phyloP scores from a whole-genome alignment of 2,888 invertebrate species.

The Nysson spinosus region DNA sequence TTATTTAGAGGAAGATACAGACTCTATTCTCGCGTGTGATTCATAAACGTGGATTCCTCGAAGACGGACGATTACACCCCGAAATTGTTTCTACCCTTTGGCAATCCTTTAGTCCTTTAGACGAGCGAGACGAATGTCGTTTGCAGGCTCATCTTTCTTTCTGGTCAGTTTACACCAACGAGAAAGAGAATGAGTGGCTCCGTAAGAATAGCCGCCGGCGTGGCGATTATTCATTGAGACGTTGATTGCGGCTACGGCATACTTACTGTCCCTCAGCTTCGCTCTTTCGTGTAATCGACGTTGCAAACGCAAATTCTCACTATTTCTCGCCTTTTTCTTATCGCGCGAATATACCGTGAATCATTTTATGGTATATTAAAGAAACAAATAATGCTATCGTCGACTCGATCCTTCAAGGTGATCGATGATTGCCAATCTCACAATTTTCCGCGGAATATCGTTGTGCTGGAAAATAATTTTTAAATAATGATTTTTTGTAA shows the following conservation, averaged over 20 bases:
- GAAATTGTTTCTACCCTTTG: constrained; percentile 34
- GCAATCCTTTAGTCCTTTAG: constrained; percentile 14
- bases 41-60: too few species aligned
- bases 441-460: background rate
- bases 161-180: constrained; percentile 15
- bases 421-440: constrained; percentile 7
- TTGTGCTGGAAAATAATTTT: too few species aligned
- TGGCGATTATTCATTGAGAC: constrained; percentile 58
- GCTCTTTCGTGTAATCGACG: constrained; percentile 10
- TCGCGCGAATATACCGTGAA: background rate
- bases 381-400: constrained; percentile 12
- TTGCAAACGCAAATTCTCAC: constrained; percentile 29
- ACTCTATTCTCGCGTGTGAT: too few species aligned
- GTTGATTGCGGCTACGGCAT: constrained; percentile 56
- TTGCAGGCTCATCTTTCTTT: constrained; percentile 7
- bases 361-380: constrained; percentile 26
- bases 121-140: constrained; percentile 39
- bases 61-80: background rate
- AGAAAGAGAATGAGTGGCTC: constrained; percentile 22
- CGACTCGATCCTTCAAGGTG: constrained; percentile 7
- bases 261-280: constrained; percentile 35
- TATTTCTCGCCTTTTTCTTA: constrained; percentile 4
- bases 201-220: constrained; percentile 43
- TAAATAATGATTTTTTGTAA: too few species aligned
- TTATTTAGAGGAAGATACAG: too few species aligned